Evolutionary conservation across 2,797 vertebrate genomes (phyloP).

Genomic region (Myotis pilosus): DNA sequence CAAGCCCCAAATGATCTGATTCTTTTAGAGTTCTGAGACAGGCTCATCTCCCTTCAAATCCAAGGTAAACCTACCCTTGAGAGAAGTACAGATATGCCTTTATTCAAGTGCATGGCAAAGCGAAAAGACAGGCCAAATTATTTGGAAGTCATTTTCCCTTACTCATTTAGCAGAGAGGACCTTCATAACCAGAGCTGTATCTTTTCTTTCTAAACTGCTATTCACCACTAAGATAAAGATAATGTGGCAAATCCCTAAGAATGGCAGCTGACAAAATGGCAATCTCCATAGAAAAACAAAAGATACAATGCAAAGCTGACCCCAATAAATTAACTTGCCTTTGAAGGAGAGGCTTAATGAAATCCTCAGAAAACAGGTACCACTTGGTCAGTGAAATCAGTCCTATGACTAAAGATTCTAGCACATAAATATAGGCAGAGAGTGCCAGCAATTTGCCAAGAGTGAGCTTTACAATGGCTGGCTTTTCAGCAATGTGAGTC

Average conservation of each 20-base stretch:
- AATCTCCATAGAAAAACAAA: conserved; percentile 7
- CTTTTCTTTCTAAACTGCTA: conserved; percentile 33
- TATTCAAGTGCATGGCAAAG: not conserved
- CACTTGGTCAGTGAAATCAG: not conserved
- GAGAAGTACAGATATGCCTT: not conserved
- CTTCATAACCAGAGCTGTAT: not conserved
- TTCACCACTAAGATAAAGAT: not conserved
- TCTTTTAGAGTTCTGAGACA: not conserved
- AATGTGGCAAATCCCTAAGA: not conserved
- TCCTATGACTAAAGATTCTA: not conserved
- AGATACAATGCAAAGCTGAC: not conserved
- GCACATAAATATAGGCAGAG: not conserved
- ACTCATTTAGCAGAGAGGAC: not conserved
- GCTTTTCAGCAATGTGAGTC: not conserved
- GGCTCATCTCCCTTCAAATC: not conserved
- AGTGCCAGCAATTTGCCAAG: not conserved
- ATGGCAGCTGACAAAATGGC: not conserved
- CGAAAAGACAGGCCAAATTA: not conserved
- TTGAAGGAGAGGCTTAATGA: not conserved
- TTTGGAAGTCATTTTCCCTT: not conserved
- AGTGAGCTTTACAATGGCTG: not conserved
- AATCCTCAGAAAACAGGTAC: not conserved
- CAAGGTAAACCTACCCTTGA: not conserved
- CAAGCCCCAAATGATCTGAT: not conserved
- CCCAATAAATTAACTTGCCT: not conserved